Percentiles rank a stretch among this genome's conserved stretches.
Conservation (phyloP, 2,888 invertebrate genomes). For the Drosophila borealis region DNA sequence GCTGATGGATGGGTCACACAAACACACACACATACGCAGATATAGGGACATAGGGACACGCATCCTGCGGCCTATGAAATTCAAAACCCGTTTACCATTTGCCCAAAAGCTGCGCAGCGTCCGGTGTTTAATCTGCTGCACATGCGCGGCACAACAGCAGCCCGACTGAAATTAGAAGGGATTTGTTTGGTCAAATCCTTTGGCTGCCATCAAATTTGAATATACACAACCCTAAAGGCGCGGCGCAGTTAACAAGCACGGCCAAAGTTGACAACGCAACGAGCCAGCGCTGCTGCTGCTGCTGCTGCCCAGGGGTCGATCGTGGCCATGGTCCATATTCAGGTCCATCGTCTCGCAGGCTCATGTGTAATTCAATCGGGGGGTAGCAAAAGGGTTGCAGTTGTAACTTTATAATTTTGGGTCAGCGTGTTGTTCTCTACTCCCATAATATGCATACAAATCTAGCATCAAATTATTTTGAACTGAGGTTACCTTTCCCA, state of each 20-base stretch:
- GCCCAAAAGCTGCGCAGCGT: slow-evolving; percentile 69
- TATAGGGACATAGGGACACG: slow-evolving; percentile 16
- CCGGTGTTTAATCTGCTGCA: slow-evolving; percentile 71
- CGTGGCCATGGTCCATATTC: slow-evolving; percentile 37
- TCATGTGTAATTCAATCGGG: slow-evolving; percentile 61
- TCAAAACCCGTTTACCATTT: slow-evolving; percentile 69
- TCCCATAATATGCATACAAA: slow-evolving; percentile 50
- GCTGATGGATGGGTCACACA: slow-evolving; percentile 72
- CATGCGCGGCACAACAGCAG: slow-evolving; percentile 48
- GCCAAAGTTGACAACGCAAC: slow-evolving; percentile 48
- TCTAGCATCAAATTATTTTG: slow-evolving; percentile 67
- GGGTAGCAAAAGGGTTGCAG: slow-evolving; percentile 65
- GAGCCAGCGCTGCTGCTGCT: slow-evolving; percentile 6
- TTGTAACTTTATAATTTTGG: slow-evolving; percentile 78
- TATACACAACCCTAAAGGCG: slow-evolving; percentile 53
- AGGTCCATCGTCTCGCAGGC: slow-evolving; percentile 43
- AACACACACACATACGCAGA: slow-evolving; percentile 7
- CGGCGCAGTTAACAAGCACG: slow-evolving; percentile 48
- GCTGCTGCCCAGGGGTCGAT: slow-evolving; percentile 66
- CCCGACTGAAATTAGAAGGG: slow-evolving; percentile 66
- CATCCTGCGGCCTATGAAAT: slow-evolving; percentile 64
- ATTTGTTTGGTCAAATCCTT: slow-evolving; percentile 77
- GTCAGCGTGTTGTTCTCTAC: slow-evolving; percentile 59
- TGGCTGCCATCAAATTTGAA: slow-evolving; percentile 60
- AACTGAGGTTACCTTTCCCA: slow-evolving; percentile 35